A percentile compares a stretch with the other conserved stretches of the same genome.
Conservation (phyloP, 2,797 vertebrate genomes). For the Streptopelia turtur region DNA sequence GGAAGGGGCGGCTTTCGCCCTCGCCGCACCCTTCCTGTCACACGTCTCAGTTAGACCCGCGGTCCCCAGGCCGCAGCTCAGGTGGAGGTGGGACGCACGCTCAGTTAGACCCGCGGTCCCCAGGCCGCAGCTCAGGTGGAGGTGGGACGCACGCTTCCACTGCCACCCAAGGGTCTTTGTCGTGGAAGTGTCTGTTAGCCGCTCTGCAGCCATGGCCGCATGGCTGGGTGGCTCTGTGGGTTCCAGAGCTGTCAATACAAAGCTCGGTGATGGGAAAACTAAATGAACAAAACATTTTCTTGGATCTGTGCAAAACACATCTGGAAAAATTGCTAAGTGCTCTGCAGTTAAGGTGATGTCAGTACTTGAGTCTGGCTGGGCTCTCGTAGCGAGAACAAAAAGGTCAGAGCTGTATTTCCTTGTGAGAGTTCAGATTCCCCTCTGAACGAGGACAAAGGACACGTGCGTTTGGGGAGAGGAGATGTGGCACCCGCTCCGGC, state of each 20-base stretch:
- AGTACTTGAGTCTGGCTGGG: not conserved
- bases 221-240: not conserved
- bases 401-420: not conserved
- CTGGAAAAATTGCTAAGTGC: not conserved
- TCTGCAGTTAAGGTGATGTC: not conserved
- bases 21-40: not conserved
- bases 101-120: too few species aligned
- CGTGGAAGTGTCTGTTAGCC: not conserved
- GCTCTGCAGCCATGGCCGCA: not conserved
- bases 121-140: too few species aligned
- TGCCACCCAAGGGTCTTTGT: not conserved
- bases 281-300: not conserved
- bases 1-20: not conserved
- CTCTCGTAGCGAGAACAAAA: not conserved
- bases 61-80: not conserved
- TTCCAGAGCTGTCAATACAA: not conserved
- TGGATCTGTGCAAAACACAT: fast-evolving
- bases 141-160: fast-evolving
- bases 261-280: not conserved
- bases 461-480: not conserved
- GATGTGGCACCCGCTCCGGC: not conserved
- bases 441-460: not conserved
- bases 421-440: not conserved
- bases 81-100: too few species aligned
- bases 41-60: not conserved